Evolutionary conservation across 2,113 vertebrate species (phyloP).

Genomic region (Tonatia bakeri): DNA sequence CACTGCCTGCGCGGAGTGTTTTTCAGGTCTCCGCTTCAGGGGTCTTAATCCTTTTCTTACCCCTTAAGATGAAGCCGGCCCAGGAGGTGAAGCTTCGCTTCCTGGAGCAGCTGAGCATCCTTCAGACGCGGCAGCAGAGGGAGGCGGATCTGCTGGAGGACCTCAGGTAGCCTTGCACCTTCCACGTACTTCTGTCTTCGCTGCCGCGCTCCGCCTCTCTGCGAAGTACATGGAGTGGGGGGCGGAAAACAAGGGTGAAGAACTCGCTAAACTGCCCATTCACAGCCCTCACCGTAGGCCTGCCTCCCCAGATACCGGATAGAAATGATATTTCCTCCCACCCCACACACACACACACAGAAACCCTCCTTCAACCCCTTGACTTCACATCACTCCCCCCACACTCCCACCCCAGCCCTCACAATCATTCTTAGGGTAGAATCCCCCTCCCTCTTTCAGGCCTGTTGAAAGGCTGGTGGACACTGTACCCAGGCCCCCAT

Average conservation of each 20-base stretch:
- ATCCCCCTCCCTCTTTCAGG: constrained; percentile 4
- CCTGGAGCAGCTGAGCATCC: constrained; percentile 86
- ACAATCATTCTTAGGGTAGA: not conserved
- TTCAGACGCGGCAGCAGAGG: constrained; percentile 89
- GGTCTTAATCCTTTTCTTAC: not conserved
- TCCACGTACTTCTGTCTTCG: not conserved
- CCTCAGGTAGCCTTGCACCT: constrained; percentile 83
- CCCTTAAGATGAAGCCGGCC: constrained; percentile 85
- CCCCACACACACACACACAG: not conserved
- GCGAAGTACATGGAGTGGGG: not conserved
- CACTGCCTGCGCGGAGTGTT: not conserved
- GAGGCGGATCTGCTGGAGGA: constrained; percentile 90
- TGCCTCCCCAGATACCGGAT: not conserved
- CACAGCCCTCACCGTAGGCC: not conserved
- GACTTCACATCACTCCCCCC: not conserved
- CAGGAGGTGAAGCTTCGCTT: constrained; percentile 90
- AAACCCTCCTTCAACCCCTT: not conserved
- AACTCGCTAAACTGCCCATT: not conserved
- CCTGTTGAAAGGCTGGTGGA: constrained; percentile 38
- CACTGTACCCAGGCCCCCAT: not conserved
- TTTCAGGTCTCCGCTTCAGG: not conserved
- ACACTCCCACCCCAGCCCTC: too few relatives aligned
- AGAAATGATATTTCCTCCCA: not conserved
- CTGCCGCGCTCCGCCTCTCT: not conserved
- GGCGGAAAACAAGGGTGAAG: not conserved